phyloP scores from a whole-genome alignment of 2,797 vertebrate species.

The Lagocephalus sceleratus region DNA sequence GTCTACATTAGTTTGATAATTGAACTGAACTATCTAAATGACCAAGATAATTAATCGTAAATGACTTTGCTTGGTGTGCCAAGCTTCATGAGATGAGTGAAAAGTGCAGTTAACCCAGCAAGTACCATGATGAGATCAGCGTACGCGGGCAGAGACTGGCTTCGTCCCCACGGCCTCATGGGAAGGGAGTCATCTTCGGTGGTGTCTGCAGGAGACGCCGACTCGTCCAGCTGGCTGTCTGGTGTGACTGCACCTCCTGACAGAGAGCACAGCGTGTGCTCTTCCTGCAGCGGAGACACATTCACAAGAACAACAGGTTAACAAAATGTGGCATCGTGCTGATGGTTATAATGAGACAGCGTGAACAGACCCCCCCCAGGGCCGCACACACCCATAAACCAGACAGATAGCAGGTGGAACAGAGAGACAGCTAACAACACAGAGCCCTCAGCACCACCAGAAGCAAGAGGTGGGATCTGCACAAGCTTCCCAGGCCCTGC shows the following conservation, averaged over 20 bases:
- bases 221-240: conserved; percentile 65
- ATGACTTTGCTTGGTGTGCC: background rate
- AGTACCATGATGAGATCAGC: conserved; percentile 71
- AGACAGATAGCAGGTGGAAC: no score
- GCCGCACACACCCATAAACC: no score
- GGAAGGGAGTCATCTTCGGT: conserved; percentile 64
- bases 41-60: background rate
- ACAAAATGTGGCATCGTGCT: no score
- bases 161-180: conserved; percentile 68
- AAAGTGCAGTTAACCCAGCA: background rate
- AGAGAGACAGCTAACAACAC: no score
- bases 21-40: no score
- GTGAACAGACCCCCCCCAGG: no score
- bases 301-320: background rate
- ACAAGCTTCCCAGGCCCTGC: no score
- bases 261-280: conserved; percentile 57
- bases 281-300: conserved; percentile 46
- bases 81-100: no score
- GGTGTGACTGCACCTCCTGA: conserved; percentile 64
- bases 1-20: no score
- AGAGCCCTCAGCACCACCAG: no score
- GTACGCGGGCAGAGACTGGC: conserved; percentile 72
- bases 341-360: no score
- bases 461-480: no score
- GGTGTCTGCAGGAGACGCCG: conserved; percentile 62